Percentiles rank a stretch among this genome's conserved stretches.
These are phyloP conservation scores for Trichopoda pennipes DNA, from an alignment of 2,888 invertebrate genomes.

Conservation along the genomic window DNA sequence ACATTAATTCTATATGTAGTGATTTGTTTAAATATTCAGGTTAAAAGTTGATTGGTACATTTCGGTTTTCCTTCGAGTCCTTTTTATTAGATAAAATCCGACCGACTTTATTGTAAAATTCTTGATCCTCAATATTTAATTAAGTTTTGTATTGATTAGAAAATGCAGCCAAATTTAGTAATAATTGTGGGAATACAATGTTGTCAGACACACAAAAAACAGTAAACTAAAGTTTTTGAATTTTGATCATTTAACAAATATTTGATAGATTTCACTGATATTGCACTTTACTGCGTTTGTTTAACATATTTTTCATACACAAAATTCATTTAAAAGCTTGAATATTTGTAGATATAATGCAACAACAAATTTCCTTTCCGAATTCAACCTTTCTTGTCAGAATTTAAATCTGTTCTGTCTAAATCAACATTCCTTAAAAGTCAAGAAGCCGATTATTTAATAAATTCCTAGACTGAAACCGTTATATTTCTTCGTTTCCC, in stretches of 20 bases:
- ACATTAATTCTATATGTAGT: slow-evolving; percentile 31
- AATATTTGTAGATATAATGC: slow-evolving; percentile 65
- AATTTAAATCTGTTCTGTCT: no score
- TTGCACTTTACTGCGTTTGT: slow-evolving; percentile 60
- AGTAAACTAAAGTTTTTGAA: background rate
- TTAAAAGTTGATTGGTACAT: slow-evolving; percentile 53
- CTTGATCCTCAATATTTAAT: no score
- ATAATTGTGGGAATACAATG: no score
- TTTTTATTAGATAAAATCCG: slow-evolving; percentile 33
- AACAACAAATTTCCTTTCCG: slow-evolving; percentile 66
- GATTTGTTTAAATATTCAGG: slow-evolving; percentile 29
- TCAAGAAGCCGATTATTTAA: no score
- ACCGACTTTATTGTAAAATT: slow-evolving; percentile 49
- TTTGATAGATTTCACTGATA: slow-evolving; percentile 29
- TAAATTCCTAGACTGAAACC: no score
- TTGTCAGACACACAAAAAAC: no score
- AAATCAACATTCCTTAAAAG: no score
- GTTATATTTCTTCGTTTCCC: no score
- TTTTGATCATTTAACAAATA: slow-evolving; percentile 20
- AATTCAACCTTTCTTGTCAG: no score
- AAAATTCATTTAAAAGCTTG: slow-evolving; percentile 68
- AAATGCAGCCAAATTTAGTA: no score
- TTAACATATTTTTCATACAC: slow-evolving; percentile 57
- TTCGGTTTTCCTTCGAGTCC: slow-evolving; percentile 54
- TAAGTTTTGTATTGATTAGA: no score